A percentile compares a stretch with the other conserved stretches of the same genome.
Conservation (phyloP, 23 tunicate genomes). For the Ascidia mentula region DNA sequence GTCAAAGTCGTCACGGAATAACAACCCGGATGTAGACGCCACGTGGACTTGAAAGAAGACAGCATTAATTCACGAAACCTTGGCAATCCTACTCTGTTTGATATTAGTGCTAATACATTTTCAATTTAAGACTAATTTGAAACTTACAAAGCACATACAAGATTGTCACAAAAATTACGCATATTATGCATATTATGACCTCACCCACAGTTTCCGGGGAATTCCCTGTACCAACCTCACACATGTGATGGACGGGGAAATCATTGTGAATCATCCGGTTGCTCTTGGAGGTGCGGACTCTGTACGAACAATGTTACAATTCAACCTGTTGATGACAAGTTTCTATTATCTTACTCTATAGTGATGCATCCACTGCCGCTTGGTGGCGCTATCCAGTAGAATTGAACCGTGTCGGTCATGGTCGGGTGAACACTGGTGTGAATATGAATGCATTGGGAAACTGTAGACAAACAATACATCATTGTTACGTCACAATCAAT, state of each 20-base stretch:
- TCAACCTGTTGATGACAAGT: background rate
- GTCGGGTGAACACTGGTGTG: constrained; percentile 53
- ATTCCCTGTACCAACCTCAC: constrained; percentile 40
- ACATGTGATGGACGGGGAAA: constrained; percentile 38
- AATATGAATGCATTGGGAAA: constrained; percentile 25
- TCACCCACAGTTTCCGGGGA: constrained; percentile 8
- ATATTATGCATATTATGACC: too few relatives aligned
- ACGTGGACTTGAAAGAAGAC: too few relatives aligned
- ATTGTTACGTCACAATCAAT: too few relatives aligned
- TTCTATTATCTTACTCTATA: constrained; percentile 41
- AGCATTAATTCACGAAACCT: too few relatives aligned
- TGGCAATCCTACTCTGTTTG: too few relatives aligned
- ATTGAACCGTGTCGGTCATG: constrained; percentile 17
- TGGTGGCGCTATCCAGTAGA: constrained; percentile 73
- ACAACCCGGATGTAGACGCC: constrained; percentile 22
- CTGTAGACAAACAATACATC: background rate
- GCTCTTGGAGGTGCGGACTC: constrained; percentile 41
- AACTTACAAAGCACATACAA: too few relatives aligned
- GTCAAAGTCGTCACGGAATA: constrained; percentile 74
- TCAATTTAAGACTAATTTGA: too few relatives aligned
- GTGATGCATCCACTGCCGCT: constrained; percentile 68
- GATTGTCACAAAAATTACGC: too few relatives aligned
- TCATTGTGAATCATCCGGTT: constrained; percentile 32
- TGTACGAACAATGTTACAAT: background rate
- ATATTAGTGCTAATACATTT: too few relatives aligned